Percentiles rank a stretch among this genome's conserved stretches.
Evolutionary conservation across 2,797 vertebrate genomes (phyloP).

Genomic region (Pelochelys cantorii): DNA sequence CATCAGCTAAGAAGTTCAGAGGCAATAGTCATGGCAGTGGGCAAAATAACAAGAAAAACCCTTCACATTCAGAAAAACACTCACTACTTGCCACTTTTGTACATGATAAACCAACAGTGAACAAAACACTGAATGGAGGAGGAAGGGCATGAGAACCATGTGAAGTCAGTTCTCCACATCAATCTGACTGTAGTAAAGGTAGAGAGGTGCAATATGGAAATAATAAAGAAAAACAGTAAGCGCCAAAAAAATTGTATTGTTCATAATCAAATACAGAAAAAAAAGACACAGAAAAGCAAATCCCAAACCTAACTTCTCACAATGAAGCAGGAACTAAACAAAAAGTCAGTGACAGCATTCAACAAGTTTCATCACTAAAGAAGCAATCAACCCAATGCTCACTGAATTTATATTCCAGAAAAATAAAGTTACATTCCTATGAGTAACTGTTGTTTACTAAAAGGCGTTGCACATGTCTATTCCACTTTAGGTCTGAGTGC

Average conservation of each 20-base stretch:
- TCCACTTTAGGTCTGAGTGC: neutral
- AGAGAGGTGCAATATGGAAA: neutral
- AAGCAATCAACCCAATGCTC: neutral
- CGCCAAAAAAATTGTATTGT: neutral
- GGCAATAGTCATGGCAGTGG: conserved; percentile 46
- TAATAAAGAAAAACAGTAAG: neutral
- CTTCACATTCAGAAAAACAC: conserved; percentile 4
- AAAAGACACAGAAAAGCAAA: neutral
- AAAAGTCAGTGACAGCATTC: neutral
- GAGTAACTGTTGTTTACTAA: neutral
- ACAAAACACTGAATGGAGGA: neutral
- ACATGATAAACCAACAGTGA: neutral
- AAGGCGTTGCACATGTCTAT: neutral
- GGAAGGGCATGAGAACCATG: accelerated
- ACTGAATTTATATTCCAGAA: neutral
- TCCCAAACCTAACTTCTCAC: neutral
- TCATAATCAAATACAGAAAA: neutral
- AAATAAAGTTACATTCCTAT: neutral
- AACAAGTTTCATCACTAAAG: neutral
- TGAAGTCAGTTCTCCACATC: neutral
- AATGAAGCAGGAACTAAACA: neutral
- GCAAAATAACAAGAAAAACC: conserved; percentile 14
- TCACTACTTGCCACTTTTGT: neutral
- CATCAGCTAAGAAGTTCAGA: conserved; percentile 70
- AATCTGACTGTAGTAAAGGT: neutral